Evolutionary conservation across 35 echinoderm and acorn worm genomes (phyloP), one percentile per base, ranked within the genome.

Genomic region (Apostichopus parvimensis): DNA sequence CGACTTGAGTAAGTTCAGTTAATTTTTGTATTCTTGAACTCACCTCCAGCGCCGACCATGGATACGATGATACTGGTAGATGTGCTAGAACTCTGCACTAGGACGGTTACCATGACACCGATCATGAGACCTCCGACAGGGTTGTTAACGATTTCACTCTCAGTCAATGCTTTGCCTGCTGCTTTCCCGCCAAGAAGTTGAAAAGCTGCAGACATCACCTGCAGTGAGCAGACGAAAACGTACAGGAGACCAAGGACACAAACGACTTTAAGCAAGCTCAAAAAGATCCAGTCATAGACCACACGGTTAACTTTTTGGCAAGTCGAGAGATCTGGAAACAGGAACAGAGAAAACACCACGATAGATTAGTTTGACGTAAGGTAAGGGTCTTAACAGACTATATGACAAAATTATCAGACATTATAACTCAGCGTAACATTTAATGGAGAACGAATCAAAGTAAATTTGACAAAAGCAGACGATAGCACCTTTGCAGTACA

Each of bases 171-270:
- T 83, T 92, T 34, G n/a, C 94, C 90, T 20, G 90, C 90, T 68
- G 90, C 94, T 77, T 62, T 71, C 4, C 96, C 96, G 23, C 96
- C 96, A 0, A 98, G 87, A 15, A 98, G 87, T 14, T 93, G 80
- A 87, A 98, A 98, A 3, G 94, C 94, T 8, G 95, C 80, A 84
- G 92, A 94, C 18, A 98, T 91, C 52, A 98, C 92, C 80, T 95
- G 93, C 80, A 98, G 87, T 3, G 94, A 98, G 79, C 96, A 98
- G 18, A 98, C 86, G 94, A 98, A 98, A 4, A 95, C 13, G 84
- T 98, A 98, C 13, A 98, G 87, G 56, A 98, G 91, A 0, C 70
- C 93, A 1, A 95, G 28, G 1, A 98, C 72, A 25, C 80, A 2
- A 17, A 91, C 52, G 15, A 93, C 52, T 28, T 83, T 71, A 22